Evolutionary conservation across 2,888 invertebrate genomes (phyloP).

Genomic region (Eupithecia dodoneata): DNA sequence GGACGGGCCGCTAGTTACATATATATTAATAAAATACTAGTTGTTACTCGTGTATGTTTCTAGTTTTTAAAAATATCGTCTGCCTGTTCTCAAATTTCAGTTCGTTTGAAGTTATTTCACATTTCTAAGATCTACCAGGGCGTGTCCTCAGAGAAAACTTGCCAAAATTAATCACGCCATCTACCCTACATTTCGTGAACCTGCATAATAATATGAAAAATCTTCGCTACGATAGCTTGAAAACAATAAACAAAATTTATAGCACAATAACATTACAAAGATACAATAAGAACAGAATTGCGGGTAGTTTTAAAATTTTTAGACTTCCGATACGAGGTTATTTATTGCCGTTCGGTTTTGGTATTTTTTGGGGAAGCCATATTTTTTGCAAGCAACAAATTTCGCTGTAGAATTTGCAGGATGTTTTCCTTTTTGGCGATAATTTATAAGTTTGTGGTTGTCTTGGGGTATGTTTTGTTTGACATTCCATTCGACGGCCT

Average conservation of each 20-base stretch:
- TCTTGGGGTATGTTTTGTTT: neutral
- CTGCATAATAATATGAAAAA: conserved; percentile 30
- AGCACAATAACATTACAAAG: conserved; percentile 25
- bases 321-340: conserved; percentile 27
- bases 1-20: no score
- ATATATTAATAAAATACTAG: no score
- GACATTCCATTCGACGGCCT: neutral
- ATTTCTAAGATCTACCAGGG: neutral
- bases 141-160: neutral
- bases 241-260: conserved; percentile 41
- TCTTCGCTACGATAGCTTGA: conserved; percentile 23
- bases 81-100: no score
- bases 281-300: conserved; percentile 29
- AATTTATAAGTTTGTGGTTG: neutral
- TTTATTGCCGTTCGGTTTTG: conserved; percentile 21
- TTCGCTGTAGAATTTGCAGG: neutral
- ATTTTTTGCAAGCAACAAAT: conserved; percentile 8
- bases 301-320: conserved; percentile 34
- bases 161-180: conserved; percentile 1
- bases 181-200: conserved; percentile 1
- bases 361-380: conserved; percentile 22
- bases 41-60: no score
- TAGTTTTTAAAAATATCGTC: no score
- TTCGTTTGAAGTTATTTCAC: no score
- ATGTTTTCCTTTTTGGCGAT: neutral